Evolutionary conservation across 1,140 invertebrate species (phyloP), one percentile per base, ranked within the genome.

Genomic region (Drosophila aff.): DNA sequence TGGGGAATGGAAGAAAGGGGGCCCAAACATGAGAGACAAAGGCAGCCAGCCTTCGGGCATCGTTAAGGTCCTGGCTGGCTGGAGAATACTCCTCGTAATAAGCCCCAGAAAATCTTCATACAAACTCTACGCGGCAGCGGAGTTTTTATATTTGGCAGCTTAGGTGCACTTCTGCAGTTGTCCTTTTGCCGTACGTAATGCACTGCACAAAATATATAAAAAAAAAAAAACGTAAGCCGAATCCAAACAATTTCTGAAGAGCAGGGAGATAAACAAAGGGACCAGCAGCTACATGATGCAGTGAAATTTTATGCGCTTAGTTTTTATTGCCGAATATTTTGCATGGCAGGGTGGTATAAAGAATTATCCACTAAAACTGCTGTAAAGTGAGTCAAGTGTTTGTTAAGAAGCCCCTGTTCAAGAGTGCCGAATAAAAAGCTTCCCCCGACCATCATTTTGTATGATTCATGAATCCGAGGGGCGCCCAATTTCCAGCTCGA

Each of bases 161-260:
- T 89, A 87, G 80, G 84, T 87, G 83, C 81, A 89, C 83, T 87
- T 89, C 69, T 81, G 83, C 71, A 83, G 64, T 81, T 84, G 64
- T 75, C 84, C 67, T 78, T 87, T 81, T 83, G 64, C 49, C 55
- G 67, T 61, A 68, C 79, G 55, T 81, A 81, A 85, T 85, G 74
- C 58, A 62, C 76, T 58, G 67, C 57, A 62, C 62, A 69, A 68
- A 68, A 68, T 21, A 65, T 57, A 63, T 28, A 44, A 41, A 41
- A 31, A 49, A 5, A 66, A 66, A 55, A 26, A 68, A 58, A 55
- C n/a, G 23, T n/a, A 40, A 57, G 40, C 36, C n/a, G 26, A 57
- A 57, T 55, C 18, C 52, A 38, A 55, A 38, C 38, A 68, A 50
- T 62, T 62, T 40, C 60, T 9, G 47, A 58, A 80, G 61, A 65